Percentiles rank a stretch among this genome's conserved stretches.
These are phyloP conservation scores for Ruditapes philippinarum DNA, from an alignment of 1,140 invertebrate species.

Conservation along the genomic window DNA sequence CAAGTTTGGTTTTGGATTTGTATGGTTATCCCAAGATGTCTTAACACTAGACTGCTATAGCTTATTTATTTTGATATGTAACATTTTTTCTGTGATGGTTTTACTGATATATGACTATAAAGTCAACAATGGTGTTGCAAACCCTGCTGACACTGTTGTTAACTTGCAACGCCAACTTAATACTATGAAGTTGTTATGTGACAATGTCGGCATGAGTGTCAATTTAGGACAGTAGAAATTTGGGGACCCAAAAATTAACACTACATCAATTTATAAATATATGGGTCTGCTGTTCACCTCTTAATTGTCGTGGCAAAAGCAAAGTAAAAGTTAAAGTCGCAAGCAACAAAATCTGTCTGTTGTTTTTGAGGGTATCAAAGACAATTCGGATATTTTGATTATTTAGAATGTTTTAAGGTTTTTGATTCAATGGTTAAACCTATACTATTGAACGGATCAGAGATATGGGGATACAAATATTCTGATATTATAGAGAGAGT, in stretches of 20 bases:
- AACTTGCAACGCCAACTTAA: not conserved
- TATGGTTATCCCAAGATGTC: not conserved
- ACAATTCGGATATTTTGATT: conserved; percentile 20
- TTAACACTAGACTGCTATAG: too few relatives aligned
- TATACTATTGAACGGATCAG: conserved; percentile 30
- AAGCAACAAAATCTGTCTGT: conserved; percentile 37
- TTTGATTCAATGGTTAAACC: conserved; percentile 56
- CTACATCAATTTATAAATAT: conserved; percentile 15
- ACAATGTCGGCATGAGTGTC: not conserved
- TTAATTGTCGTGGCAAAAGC: conserved; percentile 19
- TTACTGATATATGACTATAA: too few relatives aligned
- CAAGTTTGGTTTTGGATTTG: conserved; percentile 45
- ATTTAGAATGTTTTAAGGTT: conserved; percentile 18
- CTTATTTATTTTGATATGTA: too few relatives aligned
- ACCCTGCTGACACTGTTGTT: not conserved
- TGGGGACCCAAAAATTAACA: not conserved
- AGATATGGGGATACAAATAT: conserved; percentile 50
- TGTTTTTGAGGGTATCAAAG: conserved; percentile 11
- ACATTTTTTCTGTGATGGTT: too few relatives aligned
- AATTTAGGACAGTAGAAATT: not conserved
- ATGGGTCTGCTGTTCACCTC: conserved; percentile 37
- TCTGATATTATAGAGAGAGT: conserved; percentile 21
- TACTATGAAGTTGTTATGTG: not conserved
- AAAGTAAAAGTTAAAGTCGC: not conserved
- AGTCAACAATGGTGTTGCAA: conserved; percentile 19